phyloP scores from a whole-genome alignment of 2,888 invertebrate species.

The Diloba caeruleocephala region DNA sequence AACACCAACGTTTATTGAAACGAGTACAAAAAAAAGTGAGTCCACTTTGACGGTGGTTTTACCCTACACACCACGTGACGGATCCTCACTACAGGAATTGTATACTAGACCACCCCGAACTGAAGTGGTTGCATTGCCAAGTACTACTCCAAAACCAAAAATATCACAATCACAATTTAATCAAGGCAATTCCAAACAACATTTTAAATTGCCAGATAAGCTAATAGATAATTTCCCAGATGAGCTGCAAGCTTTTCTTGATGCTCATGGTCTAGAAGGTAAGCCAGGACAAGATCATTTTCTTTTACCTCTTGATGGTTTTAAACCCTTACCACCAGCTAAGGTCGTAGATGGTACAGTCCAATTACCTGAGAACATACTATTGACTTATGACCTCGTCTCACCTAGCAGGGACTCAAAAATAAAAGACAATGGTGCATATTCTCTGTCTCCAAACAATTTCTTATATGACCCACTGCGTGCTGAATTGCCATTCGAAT shows the following conservation, averaged over 20 bases:
- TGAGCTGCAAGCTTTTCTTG: slow-evolving; percentile 80
- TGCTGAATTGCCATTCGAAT: slow-evolving; percentile 76
- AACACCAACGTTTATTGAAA: slow-evolving; percentile 59
- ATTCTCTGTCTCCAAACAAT: slow-evolving; percentile 65
- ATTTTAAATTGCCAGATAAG: slow-evolving; percentile 62
- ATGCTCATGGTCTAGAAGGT: slow-evolving; percentile 78
- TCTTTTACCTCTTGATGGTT: slow-evolving; percentile 81
- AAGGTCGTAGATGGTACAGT: slow-evolving; percentile 77
- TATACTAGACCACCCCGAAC: slow-evolving; percentile 91
- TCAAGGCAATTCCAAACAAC: slow-evolving; percentile 62
- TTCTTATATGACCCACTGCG: slow-evolving; percentile 79
- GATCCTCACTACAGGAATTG: slow-evolving; percentile 89
- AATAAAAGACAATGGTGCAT: slow-evolving; percentile 52
- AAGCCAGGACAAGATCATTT: slow-evolving; percentile 79
- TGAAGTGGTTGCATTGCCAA: slow-evolving; percentile 83
- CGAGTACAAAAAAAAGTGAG: slow-evolving; percentile 69
- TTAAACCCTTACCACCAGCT: slow-evolving; percentile 82
- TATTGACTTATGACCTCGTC: slow-evolving; percentile 80
- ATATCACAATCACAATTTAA: slow-evolving; percentile 60
- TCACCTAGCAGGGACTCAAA: slow-evolving; percentile 66
- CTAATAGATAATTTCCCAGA: slow-evolving; percentile 71
- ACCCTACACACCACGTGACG: slow-evolving; percentile 90
- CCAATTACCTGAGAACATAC: slow-evolving; percentile 81
- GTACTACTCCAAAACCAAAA: slow-evolving; percentile 69
- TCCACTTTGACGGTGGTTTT: slow-evolving; percentile 91